phyloP scores from a whole-genome alignment of 2,113 vertebrate species.

The Neotragus moschatus region DNA sequence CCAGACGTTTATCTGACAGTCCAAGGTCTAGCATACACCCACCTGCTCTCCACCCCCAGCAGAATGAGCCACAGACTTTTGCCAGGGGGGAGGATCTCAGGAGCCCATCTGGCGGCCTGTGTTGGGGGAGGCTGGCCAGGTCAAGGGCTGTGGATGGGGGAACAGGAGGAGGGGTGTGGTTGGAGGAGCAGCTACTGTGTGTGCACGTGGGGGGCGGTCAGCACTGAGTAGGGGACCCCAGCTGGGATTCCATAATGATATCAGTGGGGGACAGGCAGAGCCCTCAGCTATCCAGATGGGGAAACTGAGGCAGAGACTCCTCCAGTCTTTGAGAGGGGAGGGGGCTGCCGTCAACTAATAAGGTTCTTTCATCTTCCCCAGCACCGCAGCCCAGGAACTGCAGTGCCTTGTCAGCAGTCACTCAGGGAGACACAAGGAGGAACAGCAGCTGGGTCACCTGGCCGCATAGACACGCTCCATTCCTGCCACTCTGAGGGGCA shows the following conservation, averaged over 20 bases:
- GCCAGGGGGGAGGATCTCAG: background rate
- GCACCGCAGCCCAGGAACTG: background rate
- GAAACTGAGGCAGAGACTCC: background rate
- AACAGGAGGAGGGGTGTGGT: background rate
- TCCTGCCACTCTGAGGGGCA: background rate
- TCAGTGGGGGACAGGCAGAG: background rate
- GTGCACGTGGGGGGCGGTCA: fast-evolving
- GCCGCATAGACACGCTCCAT: background rate
- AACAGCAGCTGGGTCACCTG: background rate
- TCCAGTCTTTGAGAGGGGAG: background rate
- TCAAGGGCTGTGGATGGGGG: background rate
- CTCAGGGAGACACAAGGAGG: background rate
- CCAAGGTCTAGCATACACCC: background rate
- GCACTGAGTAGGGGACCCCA: background rate
- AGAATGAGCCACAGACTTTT: background rate
- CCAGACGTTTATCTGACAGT: background rate
- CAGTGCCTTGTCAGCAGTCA: background rate
- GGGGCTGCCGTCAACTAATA: background rate
- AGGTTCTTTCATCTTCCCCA: background rate
- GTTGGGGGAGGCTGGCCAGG: background rate
- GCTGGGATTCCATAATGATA: background rate
- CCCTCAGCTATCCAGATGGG: background rate
- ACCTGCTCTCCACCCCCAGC: fast-evolving
- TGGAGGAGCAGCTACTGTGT: background rate
- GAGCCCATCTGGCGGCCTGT: background rate